These are phyloP conservation scores for Corynorhinus townsendii DNA, from an alignment of 2,113 vertebrate genomes.

Conservation along the genomic window DNA sequence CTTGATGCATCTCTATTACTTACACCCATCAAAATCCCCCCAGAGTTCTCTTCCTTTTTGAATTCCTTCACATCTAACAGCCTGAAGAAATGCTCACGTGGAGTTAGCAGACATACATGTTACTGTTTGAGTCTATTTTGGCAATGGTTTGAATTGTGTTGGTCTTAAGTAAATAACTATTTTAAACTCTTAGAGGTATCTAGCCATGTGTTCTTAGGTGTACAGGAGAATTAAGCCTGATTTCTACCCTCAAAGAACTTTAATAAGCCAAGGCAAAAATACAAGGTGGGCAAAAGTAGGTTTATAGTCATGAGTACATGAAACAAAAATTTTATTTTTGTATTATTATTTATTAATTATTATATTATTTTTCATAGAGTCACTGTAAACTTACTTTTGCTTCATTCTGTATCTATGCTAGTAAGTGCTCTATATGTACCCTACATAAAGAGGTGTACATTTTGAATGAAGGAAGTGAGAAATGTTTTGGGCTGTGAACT, in stretches of 20 bases:
- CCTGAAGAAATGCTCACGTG: neutral
- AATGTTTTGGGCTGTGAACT: neutral
- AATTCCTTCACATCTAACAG: neutral
- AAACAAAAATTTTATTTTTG: too few relatives aligned
- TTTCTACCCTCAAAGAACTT: neutral
- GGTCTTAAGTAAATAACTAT: neutral
- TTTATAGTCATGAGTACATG: neutral
- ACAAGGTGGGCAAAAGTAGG: neutral
- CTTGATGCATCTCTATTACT: neutral
- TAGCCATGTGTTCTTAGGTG: neutral
- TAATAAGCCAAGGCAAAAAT: neutral
- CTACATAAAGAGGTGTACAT: neutral
- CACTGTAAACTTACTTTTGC: neutral
- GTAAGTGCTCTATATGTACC: neutral
- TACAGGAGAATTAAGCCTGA: neutral
- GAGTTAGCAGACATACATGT: neutral
- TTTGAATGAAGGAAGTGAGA: neutral
- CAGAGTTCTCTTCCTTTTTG: neutral
- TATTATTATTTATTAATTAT: too few relatives aligned
- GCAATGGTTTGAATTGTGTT: neutral
- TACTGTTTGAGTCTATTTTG: constrained; percentile 5
- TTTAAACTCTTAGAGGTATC: neutral
- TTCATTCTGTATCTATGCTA: neutral
- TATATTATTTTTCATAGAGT: too few relatives aligned
- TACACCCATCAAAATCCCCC: neutral